These are phyloP conservation scores for Oncorhynchus nerka DNA, from an alignment of 2,113 vertebrate species.

Conservation along the genomic window DNA sequence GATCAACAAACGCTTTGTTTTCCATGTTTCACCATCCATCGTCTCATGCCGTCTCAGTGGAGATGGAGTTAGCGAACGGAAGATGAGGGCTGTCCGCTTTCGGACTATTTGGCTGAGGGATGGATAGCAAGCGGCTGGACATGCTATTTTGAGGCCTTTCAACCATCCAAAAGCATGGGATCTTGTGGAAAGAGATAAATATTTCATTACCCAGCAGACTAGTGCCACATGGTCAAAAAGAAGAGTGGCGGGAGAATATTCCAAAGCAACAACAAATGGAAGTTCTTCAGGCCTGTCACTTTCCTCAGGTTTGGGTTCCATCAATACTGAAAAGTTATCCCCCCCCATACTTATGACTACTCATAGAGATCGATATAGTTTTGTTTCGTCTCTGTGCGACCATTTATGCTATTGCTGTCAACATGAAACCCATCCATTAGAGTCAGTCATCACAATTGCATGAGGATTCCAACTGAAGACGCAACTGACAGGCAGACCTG, in stretches of 20 bases:
- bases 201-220: conserved; percentile 49
- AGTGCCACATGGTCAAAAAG: conserved; percentile 42
- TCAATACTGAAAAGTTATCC: no score
- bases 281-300: not conserved
- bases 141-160: conserved; percentile 51
- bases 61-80: not conserved
- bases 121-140: not conserved
- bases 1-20: conserved; percentile 9
- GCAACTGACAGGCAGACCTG: no score
- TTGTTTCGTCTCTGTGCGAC: no score
- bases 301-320: not conserved
- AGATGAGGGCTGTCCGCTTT: not conserved
- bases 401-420: not conserved
- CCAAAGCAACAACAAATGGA: not conserved
- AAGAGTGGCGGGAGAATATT: conserved; percentile 11
- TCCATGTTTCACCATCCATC: conserved; percentile 23
- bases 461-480: no score
- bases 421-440: no score
- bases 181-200: conserved; percentile 45
- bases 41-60: not conserved
- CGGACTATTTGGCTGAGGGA: conserved; percentile 14
- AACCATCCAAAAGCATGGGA: conserved; percentile 50
- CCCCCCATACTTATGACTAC: no score
- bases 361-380: no score
- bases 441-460: no score